phyloP scores from a whole-genome alignment of 2,888 invertebrate genomes.

The Tryphoninae sp. region DNA sequence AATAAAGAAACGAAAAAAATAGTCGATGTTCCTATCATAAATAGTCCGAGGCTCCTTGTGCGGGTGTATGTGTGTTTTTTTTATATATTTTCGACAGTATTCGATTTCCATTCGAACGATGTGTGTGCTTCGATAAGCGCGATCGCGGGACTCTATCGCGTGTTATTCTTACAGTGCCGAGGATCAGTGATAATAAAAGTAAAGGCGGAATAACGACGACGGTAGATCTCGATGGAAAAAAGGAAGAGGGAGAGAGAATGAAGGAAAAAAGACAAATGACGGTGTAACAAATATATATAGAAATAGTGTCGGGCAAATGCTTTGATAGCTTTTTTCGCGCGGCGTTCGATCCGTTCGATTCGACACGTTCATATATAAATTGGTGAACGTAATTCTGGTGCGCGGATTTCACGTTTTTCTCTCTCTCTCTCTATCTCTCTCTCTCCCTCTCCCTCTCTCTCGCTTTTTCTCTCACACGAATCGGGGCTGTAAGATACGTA shows the following conservation, averaged over 20 bases:
- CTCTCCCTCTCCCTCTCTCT: not conserved
- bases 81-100: conserved; percentile 11
- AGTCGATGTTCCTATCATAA: conserved; percentile 34
- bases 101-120: conserved; percentile 37
- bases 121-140: conserved; percentile 27
- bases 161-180: conserved; percentile 61
- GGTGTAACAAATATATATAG: conserved; percentile 29
- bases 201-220: conserved; percentile 47
- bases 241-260: conserved; percentile 25
- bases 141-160: conserved; percentile 50
- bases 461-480: not conserved
- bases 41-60: not conserved
- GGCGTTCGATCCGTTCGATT: conserved; percentile 34
- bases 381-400: conserved; percentile 48
- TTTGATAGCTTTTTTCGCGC: conserved; percentile 19
- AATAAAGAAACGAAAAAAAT: conserved; percentile 18
- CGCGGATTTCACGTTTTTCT: conserved; percentile 53
- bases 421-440: not conserved
- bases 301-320: conserved; percentile 30
- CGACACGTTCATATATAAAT: conserved; percentile 56
- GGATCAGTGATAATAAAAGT: conserved; percentile 64
- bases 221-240: conserved; percentile 24
- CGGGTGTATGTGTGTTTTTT: not conserved
- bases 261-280: conserved; percentile 29
- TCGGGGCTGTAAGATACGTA: conserved; percentile 31